Evolutionary conservation across 2,888 invertebrate species (phyloP).

Genomic region (Papilio demoleus): DNA sequence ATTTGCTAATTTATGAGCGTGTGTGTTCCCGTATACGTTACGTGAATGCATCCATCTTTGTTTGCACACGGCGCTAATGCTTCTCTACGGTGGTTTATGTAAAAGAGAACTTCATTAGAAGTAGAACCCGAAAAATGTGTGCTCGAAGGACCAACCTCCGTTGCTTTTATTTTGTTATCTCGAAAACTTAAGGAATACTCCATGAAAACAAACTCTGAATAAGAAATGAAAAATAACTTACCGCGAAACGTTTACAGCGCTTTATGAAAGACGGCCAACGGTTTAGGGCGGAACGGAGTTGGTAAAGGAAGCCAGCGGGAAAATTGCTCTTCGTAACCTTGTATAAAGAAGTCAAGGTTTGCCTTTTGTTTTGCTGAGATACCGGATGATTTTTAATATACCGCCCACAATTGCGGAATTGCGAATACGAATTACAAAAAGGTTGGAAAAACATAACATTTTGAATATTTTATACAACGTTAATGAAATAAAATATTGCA

Average conservation of each 20-base stretch:
- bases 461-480: background rate
- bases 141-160: constrained; percentile 29
- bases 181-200: constrained; percentile 38
- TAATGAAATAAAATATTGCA: too few relatives aligned
- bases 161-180: constrained; percentile 33
- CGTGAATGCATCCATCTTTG: constrained; percentile 39
- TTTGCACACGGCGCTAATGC: constrained; percentile 39
- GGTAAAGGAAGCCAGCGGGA: constrained; percentile 30
- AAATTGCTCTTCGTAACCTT: constrained; percentile 34
- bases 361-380: constrained; percentile 30
- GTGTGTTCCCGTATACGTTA: constrained; percentile 36
- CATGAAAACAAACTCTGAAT: constrained; percentile 39
- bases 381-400: constrained; percentile 35
- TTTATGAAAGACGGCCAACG: constrained; percentile 35
- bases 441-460: constrained; percentile 4
- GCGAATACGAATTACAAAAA: background rate
- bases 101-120: constrained; percentile 10
- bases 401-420: constrained; percentile 24
- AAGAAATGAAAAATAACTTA: constrained; percentile 43
- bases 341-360: constrained; percentile 26
- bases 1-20: constrained; percentile 39
- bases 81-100: constrained; percentile 36
- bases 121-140: constrained; percentile 20
- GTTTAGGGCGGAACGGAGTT: constrained; percentile 33
- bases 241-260: constrained; percentile 38